Base-by-base conservation (phyloP, 2,888 invertebrate genomes). In the Harmothoe impar region DNA sequence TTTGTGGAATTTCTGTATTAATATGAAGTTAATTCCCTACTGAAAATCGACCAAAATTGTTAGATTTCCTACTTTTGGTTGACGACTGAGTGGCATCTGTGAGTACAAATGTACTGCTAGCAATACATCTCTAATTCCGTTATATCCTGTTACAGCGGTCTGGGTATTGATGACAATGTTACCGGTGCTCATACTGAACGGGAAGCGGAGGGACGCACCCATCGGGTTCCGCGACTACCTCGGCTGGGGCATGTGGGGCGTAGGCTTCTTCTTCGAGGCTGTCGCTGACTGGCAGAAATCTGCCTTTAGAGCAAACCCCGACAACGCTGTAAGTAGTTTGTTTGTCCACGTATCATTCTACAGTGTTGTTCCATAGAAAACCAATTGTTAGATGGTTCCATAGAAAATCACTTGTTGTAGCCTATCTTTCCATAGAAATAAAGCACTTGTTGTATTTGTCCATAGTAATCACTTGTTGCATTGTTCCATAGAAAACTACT, bases 151-250 rank as follows among this genome's bases (percentile, higher is more conserved):
- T 72, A 3, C 91, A 94, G 96, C 96, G 95, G 91, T 95, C 15
- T 96, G 96, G 96, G 94, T 96, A 23, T 93, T 96, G 25, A 91
- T 95, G 0, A 96, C 96, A 3, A 91, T 96, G 5, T 93, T 96
- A 20, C 96, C 96, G 0, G 94, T 95, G 1, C 91, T 96, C 10
- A 92, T 96, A 35, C 93, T 95, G 85, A 94, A 95, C 89, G 91
- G 91, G 68, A 95, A 95, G 91, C 93, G 93, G 81, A 92, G 94
- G 72, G 95, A 95, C 91, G 25, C 54, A 20, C 93, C 94, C 1
- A 89, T 96, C 25, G 92, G 93, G 0, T 93, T 90, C 0, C 92
- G 94, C 52, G 96, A 96, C 92, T 95, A 95, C 91, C 35, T 95
- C 25, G 96, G 96, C 52, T 96, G 95, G 95, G 93, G 93, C 15